phyloP scores from a whole-genome alignment of 2,888 invertebrate genomes.

The Hofmannophila pseudospretella region DNA sequence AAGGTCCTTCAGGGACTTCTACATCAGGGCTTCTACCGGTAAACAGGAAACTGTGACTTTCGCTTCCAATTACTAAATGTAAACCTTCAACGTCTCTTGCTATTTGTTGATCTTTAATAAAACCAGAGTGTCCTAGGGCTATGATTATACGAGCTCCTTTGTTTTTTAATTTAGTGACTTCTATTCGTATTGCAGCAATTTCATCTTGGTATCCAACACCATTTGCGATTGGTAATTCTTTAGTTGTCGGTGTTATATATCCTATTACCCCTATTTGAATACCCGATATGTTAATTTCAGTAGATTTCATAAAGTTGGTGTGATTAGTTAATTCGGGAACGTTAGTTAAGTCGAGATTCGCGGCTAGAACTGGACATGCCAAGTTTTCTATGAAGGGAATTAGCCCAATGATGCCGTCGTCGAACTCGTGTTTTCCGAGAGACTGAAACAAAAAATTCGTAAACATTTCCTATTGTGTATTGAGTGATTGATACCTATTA shows the following conservation, averaged over 20 bases:
- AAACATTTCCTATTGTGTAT: neutral
- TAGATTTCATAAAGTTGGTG: conserved; percentile 79
- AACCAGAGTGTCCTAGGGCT: conserved; percentile 94
- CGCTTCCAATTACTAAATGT: conserved; percentile 93
- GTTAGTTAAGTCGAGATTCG: conserved; percentile 84
- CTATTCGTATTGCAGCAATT: conserved; percentile 80
- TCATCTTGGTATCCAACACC: conserved; percentile 82
- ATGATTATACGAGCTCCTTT: conserved; percentile 88
- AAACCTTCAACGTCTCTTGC: conserved; percentile 86
- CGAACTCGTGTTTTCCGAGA: conserved; percentile 96
- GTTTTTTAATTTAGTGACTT: conserved; percentile 79
- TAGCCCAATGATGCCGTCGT: conserved; percentile 86
- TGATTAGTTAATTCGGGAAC: conserved; percentile 79
- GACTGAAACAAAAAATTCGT: conserved; percentile 80
- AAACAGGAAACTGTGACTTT: conserved; percentile 93
- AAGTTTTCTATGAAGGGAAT: conserved; percentile 85
- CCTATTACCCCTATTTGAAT: conserved; percentile 90
- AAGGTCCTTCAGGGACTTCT: conserved; percentile 84
- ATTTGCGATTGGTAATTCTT: conserved; percentile 71
- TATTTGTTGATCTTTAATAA: conserved; percentile 84
- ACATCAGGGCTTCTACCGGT: conserved; percentile 83
- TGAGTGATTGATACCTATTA: too few relatives aligned
- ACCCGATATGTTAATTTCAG: conserved; percentile 80
- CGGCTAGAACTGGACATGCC: conserved; percentile 84
- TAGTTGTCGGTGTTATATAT: conserved; percentile 90